Evolutionary conservation across 2,797 vertebrate species (phyloP).

Genomic region (Salmo trutta): DNA sequence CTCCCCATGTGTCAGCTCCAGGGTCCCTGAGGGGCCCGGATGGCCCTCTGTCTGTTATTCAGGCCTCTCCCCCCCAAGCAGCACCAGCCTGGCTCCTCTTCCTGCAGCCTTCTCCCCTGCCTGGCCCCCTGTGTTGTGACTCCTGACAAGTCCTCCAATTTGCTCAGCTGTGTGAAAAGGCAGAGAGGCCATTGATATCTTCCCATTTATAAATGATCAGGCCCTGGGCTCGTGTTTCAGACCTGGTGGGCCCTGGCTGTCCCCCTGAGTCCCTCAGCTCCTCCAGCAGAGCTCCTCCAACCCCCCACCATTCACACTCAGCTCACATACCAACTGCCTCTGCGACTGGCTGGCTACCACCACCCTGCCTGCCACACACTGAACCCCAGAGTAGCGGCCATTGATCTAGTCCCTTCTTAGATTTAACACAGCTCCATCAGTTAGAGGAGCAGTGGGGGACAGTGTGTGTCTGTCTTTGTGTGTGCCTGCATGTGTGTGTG

Average conservation of each 20-base stretch:
- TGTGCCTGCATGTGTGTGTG: constrained; percentile 23
- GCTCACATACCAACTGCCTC: constrained; percentile 15
- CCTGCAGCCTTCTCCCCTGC: constrained; percentile 57
- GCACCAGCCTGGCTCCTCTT: constrained; percentile 58
- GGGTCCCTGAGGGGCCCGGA: background rate
- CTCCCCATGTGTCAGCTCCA: background rate
- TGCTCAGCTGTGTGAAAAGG: constrained; percentile 87
- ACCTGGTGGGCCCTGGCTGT: constrained; percentile 68
- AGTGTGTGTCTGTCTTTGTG: constrained; percentile 16
- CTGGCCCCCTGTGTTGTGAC: constrained; percentile 84
- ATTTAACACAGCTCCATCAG: constrained; percentile 74
- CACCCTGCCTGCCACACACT: constrained; percentile 48
- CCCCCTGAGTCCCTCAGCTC: constrained; percentile 43
- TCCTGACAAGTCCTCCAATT: constrained; percentile 94
- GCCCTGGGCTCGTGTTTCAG: constrained; percentile 79
- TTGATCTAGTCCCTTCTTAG: constrained; percentile 76
- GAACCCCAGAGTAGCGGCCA: constrained; percentile 66
- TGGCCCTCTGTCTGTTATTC: background rate
- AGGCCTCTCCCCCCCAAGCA: constrained; percentile 16
- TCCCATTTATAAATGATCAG: constrained; percentile 87
- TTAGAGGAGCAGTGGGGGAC: constrained; percentile 63
- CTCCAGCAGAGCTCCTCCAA: background rate
- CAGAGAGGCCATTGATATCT: constrained; percentile 84
- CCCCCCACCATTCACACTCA: constrained; percentile 18
- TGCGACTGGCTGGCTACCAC: constrained; percentile 13